Conservation (phyloP, 1,140 invertebrate species). For the Bombus fervidus region DNA sequence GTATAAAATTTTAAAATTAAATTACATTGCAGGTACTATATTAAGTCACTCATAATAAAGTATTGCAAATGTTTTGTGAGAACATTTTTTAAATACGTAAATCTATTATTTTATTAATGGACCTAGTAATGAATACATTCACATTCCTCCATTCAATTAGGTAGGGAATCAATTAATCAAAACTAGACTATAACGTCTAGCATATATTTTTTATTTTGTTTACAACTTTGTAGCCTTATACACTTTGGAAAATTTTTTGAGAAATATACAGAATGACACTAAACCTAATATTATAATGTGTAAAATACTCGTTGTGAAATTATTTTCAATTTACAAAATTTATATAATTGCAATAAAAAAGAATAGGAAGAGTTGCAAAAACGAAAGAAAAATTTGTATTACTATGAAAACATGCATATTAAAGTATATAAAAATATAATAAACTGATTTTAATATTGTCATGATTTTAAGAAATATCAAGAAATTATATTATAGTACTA, state of each 20-base stretch:
- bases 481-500: slow-evolving; percentile 5
- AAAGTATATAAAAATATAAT: slow-evolving; percentile 37
- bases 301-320: slow-evolving; percentile 18
- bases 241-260: slow-evolving; percentile 25
- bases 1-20: too few species aligned
- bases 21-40: not conserved
- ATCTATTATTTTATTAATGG: slow-evolving; percentile 13
- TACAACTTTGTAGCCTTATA: slow-evolving; percentile 44
- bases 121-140: not conserved
- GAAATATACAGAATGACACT: slow-evolving; percentile 6
- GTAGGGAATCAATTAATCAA: slow-evolving; percentile 1
- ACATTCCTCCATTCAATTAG: not conserved
- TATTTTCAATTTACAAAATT: not conserved
- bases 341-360: slow-evolving; percentile 11
- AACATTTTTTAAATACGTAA: slow-evolving; percentile 17
- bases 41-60: not conserved
- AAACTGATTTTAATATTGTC: slow-evolving; percentile 47
- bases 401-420: slow-evolving; percentile 12
- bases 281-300: slow-evolving; percentile 30
- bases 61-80: slow-evolving; percentile 2
- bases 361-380: not conserved
- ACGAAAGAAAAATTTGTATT: not conserved
- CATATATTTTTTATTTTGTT: slow-evolving; percentile 44
- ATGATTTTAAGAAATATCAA: slow-evolving; percentile 47
- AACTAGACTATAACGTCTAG: slow-evolving; percentile 39